Evolutionary conservation across 2,797 vertebrate species (phyloP).

Genomic region (Chiroxiphia lanceolata): DNA sequence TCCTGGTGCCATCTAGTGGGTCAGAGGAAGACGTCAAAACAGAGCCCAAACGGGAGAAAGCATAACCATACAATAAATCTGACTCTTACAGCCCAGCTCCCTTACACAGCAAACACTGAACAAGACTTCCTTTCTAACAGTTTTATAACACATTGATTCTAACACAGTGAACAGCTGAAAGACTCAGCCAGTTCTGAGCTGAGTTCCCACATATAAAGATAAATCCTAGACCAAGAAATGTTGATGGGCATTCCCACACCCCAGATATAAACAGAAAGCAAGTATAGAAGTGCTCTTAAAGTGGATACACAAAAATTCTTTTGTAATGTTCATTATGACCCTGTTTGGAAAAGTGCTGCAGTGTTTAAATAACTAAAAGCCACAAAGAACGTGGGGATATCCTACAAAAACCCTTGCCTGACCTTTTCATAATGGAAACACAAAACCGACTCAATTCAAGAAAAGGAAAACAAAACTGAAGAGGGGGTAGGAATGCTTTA

Average conservation of each 20-base stretch:
- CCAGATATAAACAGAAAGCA: not conserved
- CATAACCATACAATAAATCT: not conserved
- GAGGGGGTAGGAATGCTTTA: not conserved
- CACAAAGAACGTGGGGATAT: not conserved
- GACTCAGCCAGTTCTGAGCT: not conserved
- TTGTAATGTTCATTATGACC: rapidly evolving
- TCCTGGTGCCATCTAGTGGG: slow-evolving; percentile 56
- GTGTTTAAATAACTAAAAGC: not conserved
- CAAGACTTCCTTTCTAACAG: not conserved
- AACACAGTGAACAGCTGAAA: not conserved
- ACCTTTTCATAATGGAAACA: not conserved
- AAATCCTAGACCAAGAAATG: not conserved
- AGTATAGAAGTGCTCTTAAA: not conserved
- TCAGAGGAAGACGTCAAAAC: not conserved
- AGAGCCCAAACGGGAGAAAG: not conserved
- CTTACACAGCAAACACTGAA: not conserved
- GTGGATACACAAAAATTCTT: not conserved
- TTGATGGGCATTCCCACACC: not conserved
- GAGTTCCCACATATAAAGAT: not conserved
- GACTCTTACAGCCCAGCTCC: not conserved
- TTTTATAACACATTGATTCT: not conserved
- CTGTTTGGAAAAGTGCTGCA: not conserved
- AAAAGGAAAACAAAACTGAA: not conserved
- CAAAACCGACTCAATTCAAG: not conserved
- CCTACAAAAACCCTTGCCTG: not conserved